Evolutionary conservation across 2,888 invertebrate genomes (phyloP).

Genomic region (Ctenicera cuprea): DNA sequence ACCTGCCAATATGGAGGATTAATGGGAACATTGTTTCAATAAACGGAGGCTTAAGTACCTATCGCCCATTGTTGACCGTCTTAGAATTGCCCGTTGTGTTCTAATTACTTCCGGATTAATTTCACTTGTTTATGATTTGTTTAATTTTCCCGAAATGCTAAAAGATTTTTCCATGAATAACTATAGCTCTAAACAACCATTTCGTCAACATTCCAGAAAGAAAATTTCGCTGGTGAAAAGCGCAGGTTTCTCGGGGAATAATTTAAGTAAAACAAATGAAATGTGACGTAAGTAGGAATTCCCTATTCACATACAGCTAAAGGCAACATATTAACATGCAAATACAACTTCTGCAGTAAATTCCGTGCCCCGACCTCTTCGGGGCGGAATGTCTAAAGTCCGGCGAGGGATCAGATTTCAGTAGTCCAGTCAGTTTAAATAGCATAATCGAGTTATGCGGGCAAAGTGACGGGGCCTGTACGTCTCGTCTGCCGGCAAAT

Average conservation of each 20-base stretch:
- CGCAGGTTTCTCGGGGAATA: conserved; percentile 13
- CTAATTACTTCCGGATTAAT: conserved; percentile 54
- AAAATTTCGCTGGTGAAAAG: conserved; percentile 2
- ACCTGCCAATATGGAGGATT: conserved; percentile 72
- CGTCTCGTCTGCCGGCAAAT: conserved; percentile 65
- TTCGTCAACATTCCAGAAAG: not conserved
- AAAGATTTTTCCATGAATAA: conserved; percentile 21
- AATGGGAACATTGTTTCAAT: conserved; percentile 70
- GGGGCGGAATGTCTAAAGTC: conserved; percentile 51
- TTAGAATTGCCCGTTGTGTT: conserved; percentile 55
- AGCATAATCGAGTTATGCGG: conserved; percentile 54
- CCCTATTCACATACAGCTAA: conserved; percentile 34
- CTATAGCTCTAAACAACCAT: too few species aligned
- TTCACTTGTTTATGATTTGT: conserved; percentile 48
- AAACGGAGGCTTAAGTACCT: conserved; percentile 61
- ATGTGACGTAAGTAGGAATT: conserved; percentile 42
- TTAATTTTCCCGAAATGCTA: conserved; percentile 38
- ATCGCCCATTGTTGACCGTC: conserved; percentile 58
- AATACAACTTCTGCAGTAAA: conserved; percentile 49
- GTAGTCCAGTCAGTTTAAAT: conserved; percentile 55
- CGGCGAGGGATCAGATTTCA: conserved; percentile 52
- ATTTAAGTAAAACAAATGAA: conserved; percentile 42
- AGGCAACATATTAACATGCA: conserved; percentile 50
- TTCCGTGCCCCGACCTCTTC: conserved; percentile 50
- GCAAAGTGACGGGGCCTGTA: conserved; percentile 58